Base-by-base conservation (phyloP, 2,888 invertebrate genomes). In the Parochlus steinenii region DNA sequence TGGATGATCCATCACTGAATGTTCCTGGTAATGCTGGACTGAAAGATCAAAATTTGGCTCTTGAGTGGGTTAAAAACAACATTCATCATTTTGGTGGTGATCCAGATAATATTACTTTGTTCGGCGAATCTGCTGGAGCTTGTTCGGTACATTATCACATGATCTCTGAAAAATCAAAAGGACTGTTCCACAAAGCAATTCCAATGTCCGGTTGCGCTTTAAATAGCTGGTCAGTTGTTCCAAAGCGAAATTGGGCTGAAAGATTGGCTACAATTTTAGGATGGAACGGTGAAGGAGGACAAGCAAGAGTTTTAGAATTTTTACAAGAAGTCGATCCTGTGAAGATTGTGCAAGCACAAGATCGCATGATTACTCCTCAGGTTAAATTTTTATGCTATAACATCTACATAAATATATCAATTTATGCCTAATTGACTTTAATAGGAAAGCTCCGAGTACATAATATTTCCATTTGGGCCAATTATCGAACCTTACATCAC, bases 1-100 rank as follows among this genome's bases (percentile, higher is more conserved):
- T 65, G 1, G 51, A 58, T 33, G 63, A 66, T 41, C 46, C 55
- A 4, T 48, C 55, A 3, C 45, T 65, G 8, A 56, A 56, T 31
- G 54, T 65, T 32, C 63, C 66, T 1, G 66, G 66, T 2, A 67
- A 67, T 47, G 63, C 63, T 0, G 65, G 62, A 3, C 49, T 66
- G 1, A 66, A 66, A 48, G 66, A 67, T 46, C 61, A 63, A 50
- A 54, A 63, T 2, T 42, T 64, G 45, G 65, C 64, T 1, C 43
- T 67, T 25, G 58, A 57, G 42, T 67, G 66, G 66, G 53, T 67
- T 0, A 58, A 62, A 41, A 48, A 48, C 2, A 67, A 67, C 43
- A 62, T 64, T 12, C 41, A 48, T 8, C 51, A 52, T 35, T 67
- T 67, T 45, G 61, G 62, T 22, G 67, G 67, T 3, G 61, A 67